These are phyloP conservation scores for Nylanderia fulva DNA, from an alignment of 1,140 invertebrate genomes.

Conservation along the genomic window DNA sequence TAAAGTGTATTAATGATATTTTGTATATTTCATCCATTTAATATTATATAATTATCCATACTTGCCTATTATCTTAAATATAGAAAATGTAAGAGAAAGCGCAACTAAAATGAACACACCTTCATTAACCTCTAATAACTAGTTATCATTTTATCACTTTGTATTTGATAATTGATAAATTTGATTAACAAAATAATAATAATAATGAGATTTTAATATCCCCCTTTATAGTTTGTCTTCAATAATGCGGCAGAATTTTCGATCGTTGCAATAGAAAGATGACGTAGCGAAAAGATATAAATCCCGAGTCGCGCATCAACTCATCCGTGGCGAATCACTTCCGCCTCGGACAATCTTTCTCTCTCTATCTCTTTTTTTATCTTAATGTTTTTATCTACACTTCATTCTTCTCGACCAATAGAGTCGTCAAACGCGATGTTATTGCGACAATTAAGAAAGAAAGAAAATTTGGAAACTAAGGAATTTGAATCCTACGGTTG, in stretches of 20 bases:
- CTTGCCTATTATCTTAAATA: not conserved
- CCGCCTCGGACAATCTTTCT: constrained; percentile 14
- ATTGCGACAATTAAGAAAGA: too few relatives aligned
- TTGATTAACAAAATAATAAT: too few relatives aligned
- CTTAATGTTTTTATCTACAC: too few relatives aligned
- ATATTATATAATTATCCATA: too few relatives aligned
- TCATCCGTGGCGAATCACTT: constrained; percentile 54
- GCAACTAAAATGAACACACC: not conserved
- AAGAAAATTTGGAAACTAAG: too few relatives aligned
- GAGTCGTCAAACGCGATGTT: too few relatives aligned
- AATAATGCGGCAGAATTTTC: not conserved
- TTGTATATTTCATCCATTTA: too few relatives aligned
- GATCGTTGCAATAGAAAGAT: not conserved
- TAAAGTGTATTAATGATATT: not conserved
- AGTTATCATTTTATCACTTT: not conserved
- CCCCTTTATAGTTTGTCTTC: too few relatives aligned
- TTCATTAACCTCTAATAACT: not conserved
- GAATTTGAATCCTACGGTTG: too few relatives aligned
- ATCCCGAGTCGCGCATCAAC: constrained; percentile 27
- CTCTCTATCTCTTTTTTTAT: constrained; percentile 22
- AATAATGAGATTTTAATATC: not conserved
- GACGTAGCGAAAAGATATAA: not conserved
- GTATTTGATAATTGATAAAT: not conserved
- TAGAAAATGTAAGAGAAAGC: not conserved
- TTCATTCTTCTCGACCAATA: too few relatives aligned